Percentiles rank a stretch among this genome's conserved stretches.
Conservation (phyloP, 2,797 vertebrate species). For the Acrossocheilus wenchowensis region DNA sequence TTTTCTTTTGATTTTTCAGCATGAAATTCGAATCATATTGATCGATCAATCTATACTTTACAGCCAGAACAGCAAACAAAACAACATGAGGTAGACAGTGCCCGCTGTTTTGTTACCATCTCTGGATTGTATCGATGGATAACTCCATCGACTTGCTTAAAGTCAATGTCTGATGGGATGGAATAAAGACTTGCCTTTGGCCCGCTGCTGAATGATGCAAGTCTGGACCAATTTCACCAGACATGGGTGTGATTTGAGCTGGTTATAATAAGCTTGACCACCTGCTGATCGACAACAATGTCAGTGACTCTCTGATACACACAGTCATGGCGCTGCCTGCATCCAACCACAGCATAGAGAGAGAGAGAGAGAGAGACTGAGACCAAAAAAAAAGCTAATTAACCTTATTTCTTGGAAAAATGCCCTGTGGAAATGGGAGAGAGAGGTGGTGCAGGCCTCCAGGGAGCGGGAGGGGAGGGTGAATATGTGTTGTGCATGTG, state of each 20-base stretch:
- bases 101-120: slow-evolving; percentile 47
- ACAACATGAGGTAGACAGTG: slow-evolving; percentile 30
- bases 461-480: slow-evolving; percentile 75
- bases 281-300: slow-evolving; percentile 63
- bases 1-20: slow-evolving; percentile 28
- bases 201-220: slow-evolving; percentile 34
- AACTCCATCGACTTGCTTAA: slow-evolving; percentile 24
- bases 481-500: slow-evolving; percentile 39
- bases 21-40: slow-evolving; percentile 48
- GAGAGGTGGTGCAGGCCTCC: slow-evolving; percentile 73
- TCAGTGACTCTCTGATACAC: slow-evolving; percentile 71
- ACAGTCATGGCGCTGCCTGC: slow-evolving; percentile 71
- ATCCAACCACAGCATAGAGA: slow-evolving; percentile 64
- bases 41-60: slow-evolving; percentile 43
- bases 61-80: slow-evolving; percentile 50
- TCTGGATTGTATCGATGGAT: slow-evolving; percentile 47
- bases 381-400: slow-evolving; percentile 83
- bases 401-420: slow-evolving; percentile 83
- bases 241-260: slow-evolving; percentile 50
- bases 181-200: slow-evolving; percentile 42
- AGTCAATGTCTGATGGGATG: slow-evolving; percentile 37
- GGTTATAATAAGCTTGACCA: slow-evolving; percentile 64
- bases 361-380: slow-evolving; percentile 62
- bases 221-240: slow-evolving; percentile 50
- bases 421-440: slow-evolving; percentile 71